phyloP scores from a whole-genome alignment of 1,140 invertebrate species.

The Drosophila lini region DNA sequence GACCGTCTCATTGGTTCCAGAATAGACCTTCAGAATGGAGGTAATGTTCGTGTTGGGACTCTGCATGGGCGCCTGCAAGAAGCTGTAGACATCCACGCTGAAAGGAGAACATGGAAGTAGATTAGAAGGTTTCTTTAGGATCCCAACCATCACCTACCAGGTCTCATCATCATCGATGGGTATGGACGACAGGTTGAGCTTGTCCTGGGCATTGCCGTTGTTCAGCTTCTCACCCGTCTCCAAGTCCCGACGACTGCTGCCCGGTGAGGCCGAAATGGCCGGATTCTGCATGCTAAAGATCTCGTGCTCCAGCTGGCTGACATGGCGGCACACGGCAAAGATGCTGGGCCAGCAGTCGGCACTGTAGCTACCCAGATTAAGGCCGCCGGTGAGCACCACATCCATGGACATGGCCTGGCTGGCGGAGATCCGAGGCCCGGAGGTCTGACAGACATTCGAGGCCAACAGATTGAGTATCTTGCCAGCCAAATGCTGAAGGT shows the following conservation, averaged over 20 bases:
- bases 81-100: slow-evolving; percentile 93
- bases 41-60: slow-evolving; percentile 86
- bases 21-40: slow-evolving; percentile 81
- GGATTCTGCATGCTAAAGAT: slow-evolving; percentile 90
- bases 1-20: slow-evolving; percentile 86
- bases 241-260: slow-evolving; percentile 84
- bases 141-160: slow-evolving; percentile 85
- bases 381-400: slow-evolving; percentile 89
- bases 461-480: slow-evolving; percentile 83
- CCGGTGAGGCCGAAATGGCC: slow-evolving; percentile 81
- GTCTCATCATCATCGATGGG: slow-evolving; percentile 89
- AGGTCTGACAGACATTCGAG: slow-evolving; percentile 84
- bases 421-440: slow-evolving; percentile 90
- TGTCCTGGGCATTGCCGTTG: slow-evolving; percentile 79
- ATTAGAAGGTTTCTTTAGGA: neutral
- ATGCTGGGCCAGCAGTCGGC: slow-evolving; percentile 97
- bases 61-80: slow-evolving; percentile 89
- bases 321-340: slow-evolving; percentile 95
- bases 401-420: slow-evolving; percentile 96
- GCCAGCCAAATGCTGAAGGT: slow-evolving; percentile 89
- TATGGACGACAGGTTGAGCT: slow-evolving; percentile 84
- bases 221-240: slow-evolving; percentile 83
- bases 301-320: slow-evolving; percentile 94
- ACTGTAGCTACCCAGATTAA: slow-evolving; percentile 95
- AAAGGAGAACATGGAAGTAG: slow-evolving; percentile 45